Evolutionary conservation across 1,140 invertebrate genomes (phyloP).

Genomic region (Drosophila grimshawi): DNA sequence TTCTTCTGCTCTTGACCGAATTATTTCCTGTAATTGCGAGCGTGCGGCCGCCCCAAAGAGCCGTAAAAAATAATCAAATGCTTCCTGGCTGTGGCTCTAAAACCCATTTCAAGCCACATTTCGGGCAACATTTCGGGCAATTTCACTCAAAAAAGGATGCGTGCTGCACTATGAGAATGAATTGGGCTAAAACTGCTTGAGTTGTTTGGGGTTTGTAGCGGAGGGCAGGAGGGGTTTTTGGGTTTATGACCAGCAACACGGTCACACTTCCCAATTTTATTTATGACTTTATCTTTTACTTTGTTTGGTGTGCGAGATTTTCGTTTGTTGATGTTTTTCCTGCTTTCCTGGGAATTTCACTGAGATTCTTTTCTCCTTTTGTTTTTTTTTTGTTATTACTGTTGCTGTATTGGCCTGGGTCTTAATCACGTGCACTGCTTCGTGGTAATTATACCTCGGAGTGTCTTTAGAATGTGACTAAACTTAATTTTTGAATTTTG

Average conservation of each 20-base stretch:
- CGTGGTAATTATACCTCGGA: conserved; percentile 73
- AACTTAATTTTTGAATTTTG: conserved; percentile 63
- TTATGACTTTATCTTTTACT: conserved; percentile 80
- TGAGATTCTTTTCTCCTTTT: conserved; percentile 59
- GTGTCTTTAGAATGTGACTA: conserved; percentile 76
- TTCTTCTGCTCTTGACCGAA: conserved; percentile 55
- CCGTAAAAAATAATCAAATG: conserved; percentile 81
- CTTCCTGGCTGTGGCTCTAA: conserved; percentile 71
- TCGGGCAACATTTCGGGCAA: conserved; percentile 57
- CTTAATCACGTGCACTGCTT: conserved; percentile 75
- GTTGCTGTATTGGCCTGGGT: conserved; percentile 43
- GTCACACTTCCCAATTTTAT: conserved; percentile 74
- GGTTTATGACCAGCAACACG: conserved; percentile 28
- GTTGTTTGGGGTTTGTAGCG: not conserved
- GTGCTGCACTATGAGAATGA: conserved; percentile 65
- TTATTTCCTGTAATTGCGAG: conserved; percentile 80
- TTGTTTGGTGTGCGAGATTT: conserved; percentile 69
- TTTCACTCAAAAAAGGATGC: conserved; percentile 78
- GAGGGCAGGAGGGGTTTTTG: conserved; percentile 9
- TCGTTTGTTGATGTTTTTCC: conserved; percentile 70
- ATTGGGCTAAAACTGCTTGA: conserved; percentile 51
- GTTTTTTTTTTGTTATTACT: conserved; percentile 15
- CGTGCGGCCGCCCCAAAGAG: conserved; percentile 44
- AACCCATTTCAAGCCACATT: conserved; percentile 39
- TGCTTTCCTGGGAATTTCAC: conserved; percentile 77